A percentile compares a stretch with the other conserved stretches of the same genome.
Evolutionary conservation across 2,113 vertebrate species (phyloP).

Genomic region (Ammospiza nelsoni): DNA sequence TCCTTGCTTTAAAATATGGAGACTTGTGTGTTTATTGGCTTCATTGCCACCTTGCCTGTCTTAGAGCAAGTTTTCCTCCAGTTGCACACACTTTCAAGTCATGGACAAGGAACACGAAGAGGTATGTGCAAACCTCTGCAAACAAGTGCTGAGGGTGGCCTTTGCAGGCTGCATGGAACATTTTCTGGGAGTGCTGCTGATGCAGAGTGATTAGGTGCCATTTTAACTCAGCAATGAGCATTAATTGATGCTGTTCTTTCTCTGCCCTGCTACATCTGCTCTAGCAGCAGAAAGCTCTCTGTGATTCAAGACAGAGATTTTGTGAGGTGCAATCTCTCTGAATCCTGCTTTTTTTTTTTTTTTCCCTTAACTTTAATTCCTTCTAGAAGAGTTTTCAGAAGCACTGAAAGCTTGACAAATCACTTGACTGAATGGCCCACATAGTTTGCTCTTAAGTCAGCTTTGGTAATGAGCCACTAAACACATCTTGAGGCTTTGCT

Average conservation of each 20-base stretch:
- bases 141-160: too few species aligned
- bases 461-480: slow-evolving; percentile 14
- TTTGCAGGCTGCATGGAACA: fast-evolving
- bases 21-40: neutral
- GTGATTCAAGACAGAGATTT: neutral
- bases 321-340: neutral
- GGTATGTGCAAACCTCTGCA: neutral
- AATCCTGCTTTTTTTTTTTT: neutral
- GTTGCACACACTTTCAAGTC: neutral
- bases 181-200: neutral
- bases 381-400: neutral
- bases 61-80: neutral
- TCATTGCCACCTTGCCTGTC: neutral
- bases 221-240: neutral
- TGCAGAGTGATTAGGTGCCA: neutral
- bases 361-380: neutral
- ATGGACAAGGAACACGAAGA: neutral
- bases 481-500: neutral
- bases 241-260: neutral
- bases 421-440: slow-evolving; percentile 41
- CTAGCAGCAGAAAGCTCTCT: neutral
- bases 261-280: neutral
- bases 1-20: neutral
- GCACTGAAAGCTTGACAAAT: slow-evolving; percentile 13
- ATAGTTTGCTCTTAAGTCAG: slow-evolving; percentile 55